Evolutionary conservation across 2,113 vertebrate genomes (phyloP), one percentile per base, ranked within the genome.

Genomic region (Anoura caudifer): DNA sequence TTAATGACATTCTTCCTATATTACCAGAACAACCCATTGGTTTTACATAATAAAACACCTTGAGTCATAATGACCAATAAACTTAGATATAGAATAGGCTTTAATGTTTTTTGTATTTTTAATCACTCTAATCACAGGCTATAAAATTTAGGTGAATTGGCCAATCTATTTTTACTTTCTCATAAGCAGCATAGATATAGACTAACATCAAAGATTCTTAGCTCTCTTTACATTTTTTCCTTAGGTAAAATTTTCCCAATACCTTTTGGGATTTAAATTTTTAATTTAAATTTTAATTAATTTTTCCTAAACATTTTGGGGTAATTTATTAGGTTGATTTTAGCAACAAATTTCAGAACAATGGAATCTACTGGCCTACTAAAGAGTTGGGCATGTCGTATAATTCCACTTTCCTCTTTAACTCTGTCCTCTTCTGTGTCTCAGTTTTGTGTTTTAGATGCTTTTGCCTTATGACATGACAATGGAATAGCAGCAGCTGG

Each of bases 231-330:
- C 50, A 61, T 33, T 45, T 12, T 15, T 81, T 70, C 4, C 9
- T 52, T 73, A 86, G 2, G 56, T 9, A 31, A 81, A 56, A 2
- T 9, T 72, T 85, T 88, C 20, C 4, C 4, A 80, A 61, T 75
- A 67, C 75, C 41, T 16, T 75, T 43, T 72, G n/a, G 52, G 45
- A 63, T 31, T 31, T 31, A 63, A 63, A 28, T 61, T 61, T 61
- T 61, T 79, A 67, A 83, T 76, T 82, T 83, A 19, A 91, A 72
- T 84, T 59, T 67, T 41, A 70, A 0, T 20, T 59, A 59, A 15
- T 65, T 73, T 73, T 90, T 85, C 14, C 43, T 59, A 33, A 50
- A 67, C 63, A 91, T 56, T 73, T 77, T 89, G 19, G 22, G 14
- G 1, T 69, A 83, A 56, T 72, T 77, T 87, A 54, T 63, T 70